Evolutionary conservation across 1,140 invertebrate genomes (phyloP), one percentile per base, ranked within the genome.

Genomic region (Bicyclus anynana): DNA sequence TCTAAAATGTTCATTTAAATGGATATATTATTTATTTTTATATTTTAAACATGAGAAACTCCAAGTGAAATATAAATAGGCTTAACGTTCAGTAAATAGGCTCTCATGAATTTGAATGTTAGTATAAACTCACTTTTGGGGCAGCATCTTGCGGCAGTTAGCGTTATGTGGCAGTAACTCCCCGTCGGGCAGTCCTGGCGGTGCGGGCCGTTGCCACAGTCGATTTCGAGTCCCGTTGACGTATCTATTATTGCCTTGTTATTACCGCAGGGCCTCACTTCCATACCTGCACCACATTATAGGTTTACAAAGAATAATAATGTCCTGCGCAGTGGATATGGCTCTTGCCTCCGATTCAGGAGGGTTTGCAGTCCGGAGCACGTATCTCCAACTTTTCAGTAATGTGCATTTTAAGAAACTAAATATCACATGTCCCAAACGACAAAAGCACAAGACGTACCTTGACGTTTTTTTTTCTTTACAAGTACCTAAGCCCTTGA

Each of bases 211-310:
- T 93, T 95, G n/a, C 95, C 95, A 84, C 96, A 98, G 86, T 95
- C 93, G 70, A 95, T 93, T 78, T 97, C 96, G 53, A 92, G 90
- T 2, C 93, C 93, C 20, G 93, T 94, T 4, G 90, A 86, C 20
- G 90, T 89, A 84, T 96, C 94, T 37, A 92, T 76, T 69, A 97
- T 84, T 10, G 96, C 95, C 51, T 92, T 84, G 69, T 94, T 94
- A 9, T 96, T 96, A 80, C 96, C 95, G 79, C 96, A 98, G 0
- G 96, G 95, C 65, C 95, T 93, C 13, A 95, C 93, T 89, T 95
- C 93, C 91, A 94, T 93, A 77, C 95, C 95, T 96, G 67, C 60
- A 62, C 61, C 55, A 53, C 69, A 10, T 16, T 6, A 17, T 14
- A 5, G 17, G 10, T 2, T 40, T 40, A 29, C 10, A 3, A 4